Conservation (phyloP, 2,888 invertebrate genomes). For the Zaprionus obscuricornis region DNA sequence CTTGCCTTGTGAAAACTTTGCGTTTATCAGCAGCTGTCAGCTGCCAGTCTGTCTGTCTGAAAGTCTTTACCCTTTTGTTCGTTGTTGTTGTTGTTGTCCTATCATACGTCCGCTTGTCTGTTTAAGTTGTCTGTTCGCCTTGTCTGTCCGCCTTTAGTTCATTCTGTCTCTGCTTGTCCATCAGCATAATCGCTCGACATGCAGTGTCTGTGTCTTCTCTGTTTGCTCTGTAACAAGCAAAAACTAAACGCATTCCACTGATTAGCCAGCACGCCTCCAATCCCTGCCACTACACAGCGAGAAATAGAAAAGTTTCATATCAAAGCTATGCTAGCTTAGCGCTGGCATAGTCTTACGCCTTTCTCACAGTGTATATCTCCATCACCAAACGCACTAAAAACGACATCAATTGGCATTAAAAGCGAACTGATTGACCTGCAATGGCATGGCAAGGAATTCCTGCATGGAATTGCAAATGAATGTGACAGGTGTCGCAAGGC, state of each 20-base stretch:
- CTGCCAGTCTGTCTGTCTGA: slow-evolving; percentile 6
- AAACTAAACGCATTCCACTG: slow-evolving; percentile 42
- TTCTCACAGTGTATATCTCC: not conserved
- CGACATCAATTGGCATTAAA: slow-evolving; percentile 45
- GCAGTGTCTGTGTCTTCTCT: slow-evolving; percentile 17
- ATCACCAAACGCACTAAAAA: slow-evolving; percentile 32
- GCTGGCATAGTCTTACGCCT: not conserved
- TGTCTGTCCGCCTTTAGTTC: slow-evolving; percentile 11
- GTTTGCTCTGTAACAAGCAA: slow-evolving; percentile 7
- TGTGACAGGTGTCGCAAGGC: too few relatives aligned
- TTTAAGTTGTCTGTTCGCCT: slow-evolving; percentile 8
- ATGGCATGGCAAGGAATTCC: slow-evolving; percentile 25
- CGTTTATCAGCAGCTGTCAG: slow-evolving; percentile 58
- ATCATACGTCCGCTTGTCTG: not conserved
- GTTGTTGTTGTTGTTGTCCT: not conserved
- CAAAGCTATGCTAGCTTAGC: too few relatives aligned
- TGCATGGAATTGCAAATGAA: slow-evolving; percentile 29
- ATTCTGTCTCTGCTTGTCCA: slow-evolving; percentile 12
- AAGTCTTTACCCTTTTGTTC: not conserved
- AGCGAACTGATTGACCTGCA: slow-evolving; percentile 24
- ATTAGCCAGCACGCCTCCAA: slow-evolving; percentile 42
- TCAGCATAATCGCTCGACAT: slow-evolving; percentile 1
- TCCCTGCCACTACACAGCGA: not conserved
- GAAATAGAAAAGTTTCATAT: too few relatives aligned
- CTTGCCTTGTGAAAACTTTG: slow-evolving; percentile 52